Evolutionary conservation across 1,140 invertebrate genomes (phyloP), one percentile per base, ranked within the genome.

Genomic region (Zaprionus gabonicus): DNA sequence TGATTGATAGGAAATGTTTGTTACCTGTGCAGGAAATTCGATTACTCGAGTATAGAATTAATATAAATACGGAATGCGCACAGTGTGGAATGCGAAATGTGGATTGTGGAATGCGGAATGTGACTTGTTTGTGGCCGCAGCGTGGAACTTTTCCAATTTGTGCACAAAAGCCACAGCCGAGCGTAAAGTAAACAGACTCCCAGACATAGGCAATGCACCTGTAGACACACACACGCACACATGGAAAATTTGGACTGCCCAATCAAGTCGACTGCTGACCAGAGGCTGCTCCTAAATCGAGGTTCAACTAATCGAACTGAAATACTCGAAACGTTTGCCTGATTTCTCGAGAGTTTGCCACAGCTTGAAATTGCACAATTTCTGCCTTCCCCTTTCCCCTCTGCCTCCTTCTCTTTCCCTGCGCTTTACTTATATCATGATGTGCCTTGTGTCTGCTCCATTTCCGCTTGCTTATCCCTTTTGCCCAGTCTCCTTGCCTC

Each of bases 141-240:
- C 63, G 71, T 51, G 58, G 69, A 88, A 88, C 85, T 88, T 90
- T 88, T 88, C 78, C 84, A 88, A 88, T 90, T 90, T 88, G 81
- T 75, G 75, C 63, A 74, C 71, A 70, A 60, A 81, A 57, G 38
- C 64, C 20, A 17, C 65, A 74, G 9, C 15, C 13, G 79, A 84
- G 73, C 51, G 66, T 49, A 71, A 79, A 70, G 71, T 81, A 90
- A 79, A 90, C 71, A 88, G 60, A 85, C 60, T 80, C 64, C 62
- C 70, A 79, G 71, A 82, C 75, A 62, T 72, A 80, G 76, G 55
- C 78, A 85, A 77, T 87, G 76, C 76, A 87, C 82, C 76, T 76
- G 79, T 46, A 34, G 27, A 41, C 31, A 67, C 51, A 51, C 36
- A 51, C 27, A 68, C 38, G 63, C 56, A 78, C 36, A 25, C 53